Conservation (phyloP, 2,113 vertebrate species). For the Heterocephalus glaber region DNA sequence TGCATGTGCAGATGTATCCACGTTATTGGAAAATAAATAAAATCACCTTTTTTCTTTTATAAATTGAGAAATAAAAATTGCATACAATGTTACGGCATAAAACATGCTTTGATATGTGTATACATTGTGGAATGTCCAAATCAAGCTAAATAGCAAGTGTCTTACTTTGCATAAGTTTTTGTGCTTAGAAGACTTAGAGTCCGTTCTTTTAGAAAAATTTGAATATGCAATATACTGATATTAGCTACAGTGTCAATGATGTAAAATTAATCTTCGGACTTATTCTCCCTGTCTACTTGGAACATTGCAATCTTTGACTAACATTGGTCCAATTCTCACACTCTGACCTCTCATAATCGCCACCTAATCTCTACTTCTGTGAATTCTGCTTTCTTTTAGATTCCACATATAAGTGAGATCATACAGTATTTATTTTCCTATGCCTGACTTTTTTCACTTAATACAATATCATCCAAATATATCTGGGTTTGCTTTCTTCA, state of each 20-base stretch:
- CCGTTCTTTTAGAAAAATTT: not conserved
- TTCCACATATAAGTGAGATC: not conserved
- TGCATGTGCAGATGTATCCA: not conserved
- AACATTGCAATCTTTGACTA: not conserved
- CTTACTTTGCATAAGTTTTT: not conserved
- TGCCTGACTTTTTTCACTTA: not conserved
- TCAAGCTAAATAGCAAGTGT: not conserved
- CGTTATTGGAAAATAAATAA: not conserved
- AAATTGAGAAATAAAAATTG: not conserved
- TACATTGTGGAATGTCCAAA: not conserved
- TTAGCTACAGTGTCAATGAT: not conserved
- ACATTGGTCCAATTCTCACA: fast-evolving
- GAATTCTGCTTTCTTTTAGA: not conserved
- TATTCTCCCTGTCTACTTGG: not conserved
- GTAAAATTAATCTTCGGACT: not conserved
- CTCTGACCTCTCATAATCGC: not conserved
- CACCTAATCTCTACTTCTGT: too few relatives aligned
- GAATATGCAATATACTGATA: not conserved
- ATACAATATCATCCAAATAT: not conserved
- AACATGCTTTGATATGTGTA: not conserved
- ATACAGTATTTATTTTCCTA: not conserved
- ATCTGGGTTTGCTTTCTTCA: not conserved
- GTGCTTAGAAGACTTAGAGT: not conserved
- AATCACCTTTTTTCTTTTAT: not conserved
- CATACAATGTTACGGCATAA: not conserved